These are phyloP conservation scores for Sitobion miscanthi DNA, from an alignment of 1,140 invertebrate genomes.

Conservation along the genomic window DNA sequence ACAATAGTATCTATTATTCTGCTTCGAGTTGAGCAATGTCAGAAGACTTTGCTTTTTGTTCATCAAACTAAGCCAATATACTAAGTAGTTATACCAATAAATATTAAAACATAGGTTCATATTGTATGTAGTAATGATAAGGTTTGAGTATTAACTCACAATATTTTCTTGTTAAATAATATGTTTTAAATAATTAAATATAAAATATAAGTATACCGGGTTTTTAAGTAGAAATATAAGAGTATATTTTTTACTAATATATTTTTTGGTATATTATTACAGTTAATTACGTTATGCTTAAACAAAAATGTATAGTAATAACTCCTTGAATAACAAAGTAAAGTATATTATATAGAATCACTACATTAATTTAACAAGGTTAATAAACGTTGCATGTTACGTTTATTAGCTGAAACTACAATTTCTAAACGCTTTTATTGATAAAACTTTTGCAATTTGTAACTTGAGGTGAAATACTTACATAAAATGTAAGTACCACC, in stretches of 20 bases:
- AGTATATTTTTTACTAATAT: background rate
- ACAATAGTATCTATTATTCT: too few relatives aligned
- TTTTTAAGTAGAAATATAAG: background rate
- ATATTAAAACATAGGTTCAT: background rate
- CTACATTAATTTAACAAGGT: background rate
- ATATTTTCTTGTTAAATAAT: too few relatives aligned
- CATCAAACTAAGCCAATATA: too few relatives aligned
- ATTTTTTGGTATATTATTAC: background rate
- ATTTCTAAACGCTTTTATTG: background rate
- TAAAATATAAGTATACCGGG: background rate
- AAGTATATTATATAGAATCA: constrained; percentile 13
- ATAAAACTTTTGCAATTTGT: background rate
- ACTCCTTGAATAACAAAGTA: background rate
- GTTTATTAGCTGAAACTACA: constrained; percentile 5
- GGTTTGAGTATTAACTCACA: background rate
- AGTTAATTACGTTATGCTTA: background rate
- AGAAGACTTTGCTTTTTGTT: too few relatives aligned
- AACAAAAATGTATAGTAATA: background rate
- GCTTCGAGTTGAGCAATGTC: too few relatives aligned
- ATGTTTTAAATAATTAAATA: too few relatives aligned
- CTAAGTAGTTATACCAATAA: background rate
- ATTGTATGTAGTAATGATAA: background rate
- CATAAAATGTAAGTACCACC: background rate
- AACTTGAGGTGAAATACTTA: background rate
- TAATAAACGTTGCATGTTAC: background rate